Evolutionary conservation across 53 echinoderm and acorn worm species (phyloP), one percentile per base, ranked within the genome.

Genomic region (Patiria pectinifera): DNA sequence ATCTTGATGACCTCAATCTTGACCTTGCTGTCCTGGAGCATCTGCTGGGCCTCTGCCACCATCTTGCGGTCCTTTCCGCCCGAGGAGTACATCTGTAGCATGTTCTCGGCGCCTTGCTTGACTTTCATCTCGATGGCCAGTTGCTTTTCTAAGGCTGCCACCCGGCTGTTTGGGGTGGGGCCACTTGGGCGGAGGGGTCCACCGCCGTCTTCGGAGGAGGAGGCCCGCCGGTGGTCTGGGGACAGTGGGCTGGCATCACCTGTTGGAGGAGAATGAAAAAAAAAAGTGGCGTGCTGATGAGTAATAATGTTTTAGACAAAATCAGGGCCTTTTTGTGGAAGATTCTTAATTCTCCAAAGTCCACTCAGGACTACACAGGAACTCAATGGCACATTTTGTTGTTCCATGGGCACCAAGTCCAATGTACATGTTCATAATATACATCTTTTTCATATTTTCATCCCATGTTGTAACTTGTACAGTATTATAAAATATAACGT

Each of bases 1-100:
- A 98, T 98, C 75, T 94, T 93, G 84, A 98, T 98, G 69, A 98
- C 94, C 91, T 98, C 98, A 66, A 98, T 98, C 94, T 98, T 98
- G 26, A 95, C 95, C 85, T 96, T 96, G 48, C 98, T 98, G 76
- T 98, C 98, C 76, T 95, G 94, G 21, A 93, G 88, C 95, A 95
- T 95, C 86, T 95, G 95, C 70, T 99, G 97, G 18, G 99, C 97
- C 82, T 97, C 99, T 1, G 87, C 91, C 61, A 94, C 82, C 83
- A 98, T 82, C 91, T 97, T 99, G 70, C 96, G 94, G 80, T 99
- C 99, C 91, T 95, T 94, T 1, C 93, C 89, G 7, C 94, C 96
- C 3, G 94, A 84, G 23, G 92, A 85, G 93, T 99, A 99, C 93
- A 97, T 97, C 25, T 97, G 96, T 24, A 97, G 94, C 97, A 99